These are phyloP conservation scores for Botrylloides violaceus DNA, from an alignment of 23 tunicate genomes.

Conservation along the genomic window DNA sequence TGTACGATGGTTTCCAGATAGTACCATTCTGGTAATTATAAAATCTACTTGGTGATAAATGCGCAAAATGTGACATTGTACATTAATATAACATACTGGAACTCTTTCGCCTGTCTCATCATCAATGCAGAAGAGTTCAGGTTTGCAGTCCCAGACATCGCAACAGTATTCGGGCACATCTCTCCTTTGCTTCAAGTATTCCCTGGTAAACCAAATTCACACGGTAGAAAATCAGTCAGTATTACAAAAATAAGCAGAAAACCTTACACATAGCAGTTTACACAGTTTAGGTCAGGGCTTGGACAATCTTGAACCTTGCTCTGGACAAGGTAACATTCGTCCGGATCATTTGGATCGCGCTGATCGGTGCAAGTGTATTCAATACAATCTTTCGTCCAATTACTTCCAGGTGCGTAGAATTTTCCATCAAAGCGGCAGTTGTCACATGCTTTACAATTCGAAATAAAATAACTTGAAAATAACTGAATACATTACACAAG, in stretches of 20 bases:
- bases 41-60: too few relatives aligned
- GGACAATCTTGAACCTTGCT: constrained; percentile 21
- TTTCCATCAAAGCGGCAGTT: constrained; percentile 30
- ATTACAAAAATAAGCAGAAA: neutral
- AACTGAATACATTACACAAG: too few relatives aligned
- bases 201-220: too few relatives aligned
- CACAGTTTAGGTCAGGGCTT: constrained; percentile 21
- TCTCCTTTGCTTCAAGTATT: constrained; percentile 8
- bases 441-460: too few relatives aligned
- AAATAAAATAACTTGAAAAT: too few relatives aligned
- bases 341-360: constrained; percentile 18
- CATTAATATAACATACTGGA: constrained; percentile 7
- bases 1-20: constrained; percentile 24
- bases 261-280: constrained; percentile 39
- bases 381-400: constrained; percentile 43
- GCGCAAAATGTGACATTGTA: too few relatives aligned
- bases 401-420: constrained; percentile 31
- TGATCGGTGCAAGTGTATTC: constrained; percentile 34
- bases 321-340: constrained; percentile 18
- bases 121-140: constrained; percentile 21
- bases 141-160: constrained; percentile 39
- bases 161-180: constrained; percentile 47
- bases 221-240: constrained; percentile 6
- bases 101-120: constrained; percentile 16
- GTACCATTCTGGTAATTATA: constrained; percentile 41